Conservation (phyloP, 2,113 vertebrate species). For the Xerus inauris region DNA sequence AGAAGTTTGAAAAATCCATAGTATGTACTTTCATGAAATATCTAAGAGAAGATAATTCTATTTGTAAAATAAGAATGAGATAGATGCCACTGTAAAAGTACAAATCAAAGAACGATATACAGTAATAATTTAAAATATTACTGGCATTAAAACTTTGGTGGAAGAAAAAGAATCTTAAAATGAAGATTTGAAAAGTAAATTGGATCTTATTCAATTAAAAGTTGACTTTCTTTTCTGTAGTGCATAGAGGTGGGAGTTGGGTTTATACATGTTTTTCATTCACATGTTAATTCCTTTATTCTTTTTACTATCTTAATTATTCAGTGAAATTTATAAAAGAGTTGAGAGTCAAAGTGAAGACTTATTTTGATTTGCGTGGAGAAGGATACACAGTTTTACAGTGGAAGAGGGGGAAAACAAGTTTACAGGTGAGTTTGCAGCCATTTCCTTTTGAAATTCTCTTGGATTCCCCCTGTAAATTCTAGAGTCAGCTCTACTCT, state of each 20-base stretch:
- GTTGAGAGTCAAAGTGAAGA: not conserved
- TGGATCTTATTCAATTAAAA: conserved; percentile 2
- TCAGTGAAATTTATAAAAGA: not conserved
- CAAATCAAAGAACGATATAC: not conserved
- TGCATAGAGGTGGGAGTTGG: not conserved
- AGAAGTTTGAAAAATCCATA: not conserved
- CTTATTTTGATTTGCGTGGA: not conserved
- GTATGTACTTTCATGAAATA: not conserved
- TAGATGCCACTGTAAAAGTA: not conserved
- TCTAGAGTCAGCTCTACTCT: not conserved
- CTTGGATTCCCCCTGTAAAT: not conserved
- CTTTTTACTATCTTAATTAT: conserved; percentile 2
- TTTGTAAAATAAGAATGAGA: conserved; percentile 16
- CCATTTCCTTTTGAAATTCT: not conserved
- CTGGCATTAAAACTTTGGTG: not conserved
- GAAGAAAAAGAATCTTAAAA: not conserved
- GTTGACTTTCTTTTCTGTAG: not conserved
- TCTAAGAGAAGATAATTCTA: not conserved
- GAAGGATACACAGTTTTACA: not conserved
- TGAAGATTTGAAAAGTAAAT: not conserved
- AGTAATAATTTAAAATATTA: not conserved
- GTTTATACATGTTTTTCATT: not conserved
- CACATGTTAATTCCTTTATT: not conserved
- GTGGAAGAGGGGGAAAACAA: not conserved
- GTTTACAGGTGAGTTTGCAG: not conserved